These are phyloP conservation scores for Hemibagrus wyckioides DNA, from an alignment of 2,113 vertebrate species.

Conservation along the genomic window DNA sequence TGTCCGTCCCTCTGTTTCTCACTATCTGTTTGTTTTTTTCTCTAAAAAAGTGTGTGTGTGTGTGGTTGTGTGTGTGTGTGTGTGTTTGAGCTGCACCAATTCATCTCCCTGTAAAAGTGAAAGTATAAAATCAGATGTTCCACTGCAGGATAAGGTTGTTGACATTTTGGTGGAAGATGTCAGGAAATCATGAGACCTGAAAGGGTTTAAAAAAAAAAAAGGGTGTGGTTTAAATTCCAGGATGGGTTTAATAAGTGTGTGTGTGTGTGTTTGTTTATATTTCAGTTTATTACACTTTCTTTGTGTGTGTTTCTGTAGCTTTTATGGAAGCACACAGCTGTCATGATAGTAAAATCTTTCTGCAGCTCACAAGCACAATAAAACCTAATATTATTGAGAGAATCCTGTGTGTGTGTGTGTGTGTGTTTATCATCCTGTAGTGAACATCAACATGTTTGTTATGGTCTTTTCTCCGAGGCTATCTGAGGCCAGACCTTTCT, in stretches of 20 bases:
- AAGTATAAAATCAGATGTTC: neutral
- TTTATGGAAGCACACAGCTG: neutral
- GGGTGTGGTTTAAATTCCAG: neutral
- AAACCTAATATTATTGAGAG: neutral
- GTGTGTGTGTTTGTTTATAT: neutral
- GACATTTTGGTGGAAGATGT: neutral
- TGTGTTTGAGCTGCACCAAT: neutral
- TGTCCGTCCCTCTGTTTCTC: neutral
- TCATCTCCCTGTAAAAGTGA: neutral
- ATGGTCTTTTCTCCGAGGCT: neutral
- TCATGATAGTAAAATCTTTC: neutral
- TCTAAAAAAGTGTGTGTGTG: neutral
- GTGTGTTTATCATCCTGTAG: neutral
- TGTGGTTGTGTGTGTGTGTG: neutral
- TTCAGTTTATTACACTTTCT: neutral
- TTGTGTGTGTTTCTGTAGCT: neutral
- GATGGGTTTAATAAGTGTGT: neutral
- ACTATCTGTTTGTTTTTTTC: neutral
- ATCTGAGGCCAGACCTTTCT: neutral
- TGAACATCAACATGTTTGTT: neutral
- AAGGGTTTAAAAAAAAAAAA: neutral
- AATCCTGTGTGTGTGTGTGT: neutral
- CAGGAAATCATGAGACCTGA: constrained; percentile 2
- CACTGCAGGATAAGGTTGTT: neutral
- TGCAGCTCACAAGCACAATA: neutral